Percentiles rank a stretch among this genome's conserved stretches.
Evolutionary conservation across 37 sponge, comb jelly and placozoan genomes (phyloP).

Genomic region (Ephydatia muelleri): DNA sequence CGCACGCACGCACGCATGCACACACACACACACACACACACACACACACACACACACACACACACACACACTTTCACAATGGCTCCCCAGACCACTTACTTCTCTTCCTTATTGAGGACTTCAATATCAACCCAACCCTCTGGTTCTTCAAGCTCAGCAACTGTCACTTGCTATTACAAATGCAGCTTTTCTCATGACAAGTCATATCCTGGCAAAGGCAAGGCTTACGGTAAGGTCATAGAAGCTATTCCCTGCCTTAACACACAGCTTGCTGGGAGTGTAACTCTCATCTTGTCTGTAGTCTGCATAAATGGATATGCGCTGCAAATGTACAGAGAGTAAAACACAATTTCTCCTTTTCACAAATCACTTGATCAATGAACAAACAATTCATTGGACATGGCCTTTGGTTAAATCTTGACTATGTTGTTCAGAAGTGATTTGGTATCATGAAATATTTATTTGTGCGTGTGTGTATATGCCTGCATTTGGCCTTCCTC

Average conservation of each 20-base stretch:
- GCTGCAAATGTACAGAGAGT: slow-evolving; percentile 15
- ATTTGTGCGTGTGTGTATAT: too few relatives aligned
- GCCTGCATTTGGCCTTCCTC: too few relatives aligned
- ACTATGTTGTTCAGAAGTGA: too few relatives aligned
- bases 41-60: neutral
- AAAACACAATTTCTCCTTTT: too few relatives aligned
- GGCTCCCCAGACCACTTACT: neutral
- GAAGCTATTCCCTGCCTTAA: slow-evolving; percentile 74
- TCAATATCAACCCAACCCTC: slow-evolving; percentile 83
- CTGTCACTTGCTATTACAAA: slow-evolving; percentile 55
- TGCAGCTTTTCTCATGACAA: neutral
- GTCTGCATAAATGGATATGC: slow-evolving; percentile 73
- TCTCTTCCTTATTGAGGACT: slow-evolving; percentile 39
- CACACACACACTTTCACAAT: too few relatives aligned
- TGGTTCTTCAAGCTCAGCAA: slow-evolving; percentile 82
- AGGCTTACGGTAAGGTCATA: slow-evolving; percentile 73
- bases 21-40: too few relatives aligned
- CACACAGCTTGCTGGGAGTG: slow-evolving; percentile 90
- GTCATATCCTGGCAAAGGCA: neutral
- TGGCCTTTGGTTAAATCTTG: too few relatives aligned
- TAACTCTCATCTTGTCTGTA: slow-evolving; percentile 95
- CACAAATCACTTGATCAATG: too few relatives aligned
- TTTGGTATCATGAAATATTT: too few relatives aligned
- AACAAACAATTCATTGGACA: too few relatives aligned
- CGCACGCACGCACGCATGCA: too few relatives aligned